A percentile compares a stretch with the other conserved stretches of the same genome.
phyloP scores from a whole-genome alignment of 2,113 vertebrate genomes.

The Microcebus lehilahytsara region DNA sequence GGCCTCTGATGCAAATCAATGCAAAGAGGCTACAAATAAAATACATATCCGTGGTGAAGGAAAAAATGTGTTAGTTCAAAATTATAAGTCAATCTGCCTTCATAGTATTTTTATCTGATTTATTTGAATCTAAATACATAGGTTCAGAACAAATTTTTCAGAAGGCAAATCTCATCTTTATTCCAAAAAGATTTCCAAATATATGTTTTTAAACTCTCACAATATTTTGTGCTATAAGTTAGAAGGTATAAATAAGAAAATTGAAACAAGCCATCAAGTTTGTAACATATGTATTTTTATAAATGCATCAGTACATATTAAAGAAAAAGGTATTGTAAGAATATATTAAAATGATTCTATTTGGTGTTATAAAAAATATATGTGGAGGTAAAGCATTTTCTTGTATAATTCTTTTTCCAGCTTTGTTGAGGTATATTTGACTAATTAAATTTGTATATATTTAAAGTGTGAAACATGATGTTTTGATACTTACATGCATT shows the following conservation, averaged over 20 bases:
- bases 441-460: too few species aligned
- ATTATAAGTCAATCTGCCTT: neutral
- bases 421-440: too few species aligned
- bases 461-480: too few species aligned
- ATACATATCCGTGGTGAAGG: accelerated
- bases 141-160: too few species aligned
- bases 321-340: neutral
- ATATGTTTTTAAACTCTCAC: neutral
- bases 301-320: neutral
- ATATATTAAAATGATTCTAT: neutral
- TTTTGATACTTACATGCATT: too few species aligned
- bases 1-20: neutral
- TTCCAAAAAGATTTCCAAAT: too few species aligned
- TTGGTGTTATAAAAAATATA: neutral
- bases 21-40: neutral
- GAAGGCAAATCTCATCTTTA: too few species aligned
- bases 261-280: neutral
- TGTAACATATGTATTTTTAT: neutral
- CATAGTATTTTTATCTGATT: neutral
- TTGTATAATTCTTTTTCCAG: too few species aligned
- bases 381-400: neutral
- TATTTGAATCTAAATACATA: neutral
- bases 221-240: neutral
- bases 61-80: neutral
- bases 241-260: neutral